Conservation (phyloP, 2,888 invertebrate species). For the Neria commutata region DNA sequence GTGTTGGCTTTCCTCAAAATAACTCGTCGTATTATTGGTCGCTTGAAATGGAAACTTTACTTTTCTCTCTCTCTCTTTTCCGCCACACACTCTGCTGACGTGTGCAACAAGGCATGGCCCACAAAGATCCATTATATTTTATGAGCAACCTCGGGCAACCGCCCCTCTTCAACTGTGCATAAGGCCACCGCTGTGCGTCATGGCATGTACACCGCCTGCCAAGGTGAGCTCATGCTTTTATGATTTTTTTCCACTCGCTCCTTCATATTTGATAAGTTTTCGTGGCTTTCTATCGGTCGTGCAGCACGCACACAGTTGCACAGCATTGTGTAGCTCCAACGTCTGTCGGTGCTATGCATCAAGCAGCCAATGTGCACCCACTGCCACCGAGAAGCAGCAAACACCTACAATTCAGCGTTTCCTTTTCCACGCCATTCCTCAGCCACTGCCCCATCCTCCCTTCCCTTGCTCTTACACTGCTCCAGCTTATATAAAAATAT, state of each 20-base stretch:
- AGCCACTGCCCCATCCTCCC: too few species aligned
- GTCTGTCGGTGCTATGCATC: too few species aligned
- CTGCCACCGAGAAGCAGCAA: too few species aligned
- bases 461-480: too few species aligned
- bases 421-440: too few species aligned
- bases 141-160: constrained; percentile 6
- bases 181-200: too few species aligned
- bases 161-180: neutral
- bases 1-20: constrained; percentile 42
- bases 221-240: constrained; percentile 51
- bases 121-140: constrained; percentile 13
- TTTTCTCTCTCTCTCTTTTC: constrained; percentile 33
- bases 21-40: constrained; percentile 53
- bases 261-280: constrained; percentile 52
- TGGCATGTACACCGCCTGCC: too few species aligned
- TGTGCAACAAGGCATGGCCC: too few species aligned
- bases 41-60: constrained; percentile 52
- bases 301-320: neutral
- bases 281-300: constrained; percentile 23
- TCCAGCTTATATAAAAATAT: constrained; percentile 8
- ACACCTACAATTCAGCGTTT: too few species aligned
- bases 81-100: constrained; percentile 50
- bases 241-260: constrained; percentile 37
- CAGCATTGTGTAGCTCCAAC: too few species aligned
- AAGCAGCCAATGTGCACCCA: neutral